Conservation (phyloP, 1,140 invertebrate species). For the Drosophila subobscura region DNA sequence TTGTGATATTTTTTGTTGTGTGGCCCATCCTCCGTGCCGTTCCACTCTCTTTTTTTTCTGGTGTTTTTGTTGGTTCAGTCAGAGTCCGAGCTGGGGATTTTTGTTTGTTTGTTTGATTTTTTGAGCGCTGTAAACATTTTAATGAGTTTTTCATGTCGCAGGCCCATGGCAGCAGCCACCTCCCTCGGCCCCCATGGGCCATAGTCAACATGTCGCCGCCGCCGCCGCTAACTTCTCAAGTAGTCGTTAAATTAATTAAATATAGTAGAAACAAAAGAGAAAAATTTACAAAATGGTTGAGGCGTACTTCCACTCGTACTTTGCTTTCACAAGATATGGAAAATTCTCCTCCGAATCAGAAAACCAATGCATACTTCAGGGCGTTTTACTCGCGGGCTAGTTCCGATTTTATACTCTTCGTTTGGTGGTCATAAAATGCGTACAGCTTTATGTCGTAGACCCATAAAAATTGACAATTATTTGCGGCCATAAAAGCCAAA, state of each 20-base stretch:
- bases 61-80: conserved; percentile 28
- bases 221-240: conserved; percentile 71
- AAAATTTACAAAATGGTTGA: conserved; percentile 43
- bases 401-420: conserved; percentile 13
- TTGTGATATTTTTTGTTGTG: conserved; percentile 41
- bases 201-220: conserved; percentile 52
- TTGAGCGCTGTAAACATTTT: conserved; percentile 82
- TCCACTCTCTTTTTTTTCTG: conserved; percentile 11
- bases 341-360: conserved; percentile 11
- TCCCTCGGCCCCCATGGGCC: conserved; percentile 2
- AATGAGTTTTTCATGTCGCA: conserved; percentile 82
- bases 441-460: conserved; percentile 47
- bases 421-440: conserved; percentile 29
- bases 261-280: conserved; percentile 54
- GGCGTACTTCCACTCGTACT: not conserved
- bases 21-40: conserved; percentile 2
- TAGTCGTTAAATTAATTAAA: conserved; percentile 83
- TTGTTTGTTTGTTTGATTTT: conserved; percentile 74
- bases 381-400: conserved; percentile 27
- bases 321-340: not conserved
- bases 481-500: conserved; percentile 63
- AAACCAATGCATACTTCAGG: conserved; percentile 45
- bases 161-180: conserved; percentile 27
- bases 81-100: conserved; percentile 40
- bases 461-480: conserved; percentile 69